Base-by-base conservation (phyloP, 2,113 vertebrate species). In the Zosterops lateralis region DNA sequence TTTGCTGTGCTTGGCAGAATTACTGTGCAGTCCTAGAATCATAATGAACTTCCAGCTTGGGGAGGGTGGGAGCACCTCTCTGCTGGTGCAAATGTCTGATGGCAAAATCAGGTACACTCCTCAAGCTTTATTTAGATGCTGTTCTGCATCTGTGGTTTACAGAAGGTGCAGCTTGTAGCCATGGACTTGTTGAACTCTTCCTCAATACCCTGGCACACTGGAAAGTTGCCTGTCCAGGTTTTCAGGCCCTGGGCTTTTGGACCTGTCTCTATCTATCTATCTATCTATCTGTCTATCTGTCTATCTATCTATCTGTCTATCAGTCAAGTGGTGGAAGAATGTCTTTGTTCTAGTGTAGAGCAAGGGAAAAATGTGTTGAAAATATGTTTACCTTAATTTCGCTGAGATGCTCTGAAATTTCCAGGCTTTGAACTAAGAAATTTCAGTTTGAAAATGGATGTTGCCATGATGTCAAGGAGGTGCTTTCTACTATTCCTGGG, bases 341-440 rank as follows among this genome's bases (percentile, higher is more conserved):
- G 40, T 71, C 77, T 75, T 84, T 79, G 19, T 72, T 82, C 25
- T 76, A 14, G 14, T 21, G 42, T 61, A 75, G 66, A 89, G 72
- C 56, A 87, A 87, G 50, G 44, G n/a, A 9, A 82, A 94, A 82
- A 68, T 0, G 1, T 92, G 61, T 72, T 92, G 53, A 89, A 79
- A 84, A 68, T 70, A 44, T 14, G 10, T 84, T 95, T 89, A 31
- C 47, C 44, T 79, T 92, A 25, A 24, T 68, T 92, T 92, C 28
- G 61, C 17, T 54, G 62, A 75, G 66, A 32, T 61, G 50, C 71
- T 85, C 45, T 61, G 0, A 2, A 13, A 19, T 76, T 85, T 61
- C 45, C 16, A 73, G 48, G 38, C 84, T 95, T 96, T 91, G 78
- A 96, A 87, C 51, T 48, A 25, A 66, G 77, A 92, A 50, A 90